phyloP scores from a whole-genome alignment of 2,797 vertebrate species.

The Alcedo atthis region DNA sequence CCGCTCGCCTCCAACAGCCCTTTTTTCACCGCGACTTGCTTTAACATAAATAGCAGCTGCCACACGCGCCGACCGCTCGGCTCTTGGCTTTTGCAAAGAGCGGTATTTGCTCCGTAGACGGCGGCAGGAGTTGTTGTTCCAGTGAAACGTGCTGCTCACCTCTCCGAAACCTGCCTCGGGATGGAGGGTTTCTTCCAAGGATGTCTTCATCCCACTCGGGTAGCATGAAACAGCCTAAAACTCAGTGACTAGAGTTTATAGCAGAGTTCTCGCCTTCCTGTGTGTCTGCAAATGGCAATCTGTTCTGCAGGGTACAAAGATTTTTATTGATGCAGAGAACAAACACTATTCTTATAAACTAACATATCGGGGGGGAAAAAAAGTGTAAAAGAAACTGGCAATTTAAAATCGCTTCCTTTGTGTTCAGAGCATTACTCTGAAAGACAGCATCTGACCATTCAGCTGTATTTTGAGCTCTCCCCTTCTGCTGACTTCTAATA shows the following conservation, averaged over 20 bases:
- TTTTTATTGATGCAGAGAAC: not conserved
- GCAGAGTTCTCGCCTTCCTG: not conserved
- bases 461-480: not conserved
- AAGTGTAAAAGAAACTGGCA: not conserved
- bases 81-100: not conserved
- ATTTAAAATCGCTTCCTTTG: not conserved
- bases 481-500: not conserved
- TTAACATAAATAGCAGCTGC: not conserved
- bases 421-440: not conserved
- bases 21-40: accelerated
- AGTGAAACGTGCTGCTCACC: not conserved
- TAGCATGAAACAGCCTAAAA: not conserved
- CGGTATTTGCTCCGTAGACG: not conserved
- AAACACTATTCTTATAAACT: not conserved
- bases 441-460: not conserved
- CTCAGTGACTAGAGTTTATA: accelerated
- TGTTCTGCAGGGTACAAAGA: not conserved
- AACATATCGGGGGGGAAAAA: not conserved
- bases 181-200: accelerated
- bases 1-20: not conserved
- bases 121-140: not conserved
- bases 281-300: not conserved
- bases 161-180: not conserved
- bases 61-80: not conserved
- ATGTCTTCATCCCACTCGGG: not conserved